Base-by-base conservation (phyloP, 2,797 vertebrate genomes). In the Pipistrellus pygmaeus region DNA sequence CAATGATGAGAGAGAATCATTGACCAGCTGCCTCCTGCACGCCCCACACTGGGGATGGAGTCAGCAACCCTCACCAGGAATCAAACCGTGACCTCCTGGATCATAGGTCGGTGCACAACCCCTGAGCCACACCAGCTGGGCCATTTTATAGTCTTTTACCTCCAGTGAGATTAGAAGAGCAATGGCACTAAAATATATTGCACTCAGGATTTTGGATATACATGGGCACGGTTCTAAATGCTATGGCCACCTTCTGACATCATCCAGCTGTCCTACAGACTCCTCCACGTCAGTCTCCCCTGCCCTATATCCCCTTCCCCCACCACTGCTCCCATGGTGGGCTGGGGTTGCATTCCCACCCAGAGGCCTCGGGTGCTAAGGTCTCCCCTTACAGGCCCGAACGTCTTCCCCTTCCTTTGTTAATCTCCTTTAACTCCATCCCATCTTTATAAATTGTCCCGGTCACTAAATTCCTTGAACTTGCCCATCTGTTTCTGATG, bases 191-290 rank as follows among this genome's bases (percentile, higher is more conserved):
- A 72, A 46, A 38, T 23, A 12, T 11, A 25, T 13, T 10, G 3
- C 1, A 27, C 55, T 51, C 8, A 25, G 88, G 23, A 51, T 51
- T 94, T 23, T 17, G 48, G n/a, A 30, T 25, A 38, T 9, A 14
- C 38, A 27, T 5, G 0, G 3, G 21, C 1, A 14, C 0, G 0
- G 17, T 55, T 66, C 14, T 35, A 35, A 46, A 48, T 2, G 23
- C 13, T 1, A 10, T 18, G 15, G 38, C 55, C 17, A 0, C 12
- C 82, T 18, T 32, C 51, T 11, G 5, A 23, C 8, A 8, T 3
- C 44, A 13, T 32, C 57, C 55, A 5, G 12, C 17, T 6, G 0
- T 6, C 21, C 44, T 41, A 1, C 32, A 9, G 51, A 10, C 25
- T 41, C 41, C 2, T 35, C 10, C 21, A 35, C 15, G 0, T 18